These are phyloP conservation scores for Nomada fucata DNA, from an alignment of 2,888 invertebrate species.

Conservation along the genomic window DNA sequence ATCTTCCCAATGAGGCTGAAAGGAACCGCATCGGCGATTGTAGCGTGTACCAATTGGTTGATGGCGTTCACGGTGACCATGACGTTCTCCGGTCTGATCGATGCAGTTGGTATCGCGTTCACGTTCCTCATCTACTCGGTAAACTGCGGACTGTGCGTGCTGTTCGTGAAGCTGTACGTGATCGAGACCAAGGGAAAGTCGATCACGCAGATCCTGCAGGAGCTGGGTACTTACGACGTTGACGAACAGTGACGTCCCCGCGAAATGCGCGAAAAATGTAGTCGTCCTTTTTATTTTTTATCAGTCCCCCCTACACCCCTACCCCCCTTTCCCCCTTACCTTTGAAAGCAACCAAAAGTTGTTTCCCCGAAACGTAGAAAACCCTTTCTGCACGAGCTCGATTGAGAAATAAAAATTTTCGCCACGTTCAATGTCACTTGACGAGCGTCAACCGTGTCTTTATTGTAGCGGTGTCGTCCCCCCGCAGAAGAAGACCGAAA, in stretches of 20 bases:
- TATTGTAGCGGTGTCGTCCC: no score
- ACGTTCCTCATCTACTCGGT: constrained; percentile 86
- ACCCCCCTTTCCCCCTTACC: no score
- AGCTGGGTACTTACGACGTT: constrained; percentile 67
- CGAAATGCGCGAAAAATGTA: not conserved
- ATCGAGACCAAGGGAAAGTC: constrained; percentile 86
- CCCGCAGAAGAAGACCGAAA: no score
- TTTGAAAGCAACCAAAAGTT: no score
- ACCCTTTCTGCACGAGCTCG: no score
- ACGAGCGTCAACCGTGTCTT: no score
- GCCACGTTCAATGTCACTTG: no score
- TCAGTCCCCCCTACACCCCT: no score
- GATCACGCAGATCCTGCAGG: constrained; percentile 81
- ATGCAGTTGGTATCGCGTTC: constrained; percentile 77
- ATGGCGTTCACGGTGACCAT: constrained; percentile 83
- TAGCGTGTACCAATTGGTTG: constrained; percentile 84
- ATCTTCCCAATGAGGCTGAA: constrained; percentile 84
- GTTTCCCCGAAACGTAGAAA: no score
- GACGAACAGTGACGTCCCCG: not conserved
- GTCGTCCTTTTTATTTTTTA: no score
- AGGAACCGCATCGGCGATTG: constrained; percentile 79
- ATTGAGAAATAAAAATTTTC: no score
- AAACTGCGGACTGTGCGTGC: constrained; percentile 83
- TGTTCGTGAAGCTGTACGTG: constrained; percentile 85
- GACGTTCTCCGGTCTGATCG: constrained; percentile 83